phyloP scores from a whole-genome alignment of 2,113 vertebrate species.

The western clawed frog (Xenopus tropicalis) region DNA sequence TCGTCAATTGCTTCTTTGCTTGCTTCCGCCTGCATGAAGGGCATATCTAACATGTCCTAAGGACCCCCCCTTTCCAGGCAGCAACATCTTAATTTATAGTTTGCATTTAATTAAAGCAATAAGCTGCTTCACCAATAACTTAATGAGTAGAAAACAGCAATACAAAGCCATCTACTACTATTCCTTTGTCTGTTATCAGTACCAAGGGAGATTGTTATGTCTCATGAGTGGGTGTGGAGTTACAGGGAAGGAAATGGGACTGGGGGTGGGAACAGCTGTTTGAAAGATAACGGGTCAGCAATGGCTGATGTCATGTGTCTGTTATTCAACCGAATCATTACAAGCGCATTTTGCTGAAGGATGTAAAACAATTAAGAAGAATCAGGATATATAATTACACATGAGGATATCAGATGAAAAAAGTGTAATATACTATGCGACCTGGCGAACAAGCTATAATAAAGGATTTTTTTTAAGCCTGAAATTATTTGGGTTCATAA shows the following conservation, averaged over 20 bases:
- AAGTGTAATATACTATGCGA: not conserved
- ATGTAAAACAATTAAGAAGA: not conserved
- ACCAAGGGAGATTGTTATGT: constrained; percentile 23
- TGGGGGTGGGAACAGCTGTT: constrained; percentile 14
- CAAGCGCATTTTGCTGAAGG: not conserved
- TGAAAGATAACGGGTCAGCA: constrained; percentile 28
- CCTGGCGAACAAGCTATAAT: too few species aligned
- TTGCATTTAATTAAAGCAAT: not conserved
- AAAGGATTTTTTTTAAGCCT: too few species aligned
- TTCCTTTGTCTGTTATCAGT: constrained; percentile 7
- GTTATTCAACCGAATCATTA: constrained; percentile 5
- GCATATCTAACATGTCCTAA: not conserved
- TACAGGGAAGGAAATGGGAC: constrained; percentile 23
- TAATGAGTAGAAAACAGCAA: not conserved
- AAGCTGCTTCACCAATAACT: not conserved
- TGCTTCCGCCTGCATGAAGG: too few species aligned
- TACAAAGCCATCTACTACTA: constrained; percentile 5
- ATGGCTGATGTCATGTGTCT: constrained; percentile 18
- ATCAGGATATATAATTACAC: not conserved
- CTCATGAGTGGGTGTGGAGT: constrained; percentile 38
- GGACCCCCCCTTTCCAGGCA: not conserved
- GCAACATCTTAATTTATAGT: not conserved
- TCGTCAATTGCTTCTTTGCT: too few species aligned
- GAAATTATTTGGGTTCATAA: too few species aligned
- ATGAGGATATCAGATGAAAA: not conserved